Evolutionary conservation across 2,113 vertebrate species (phyloP), one percentile per base, ranked within the genome.

Genomic region (Willisornis vidua): DNA sequence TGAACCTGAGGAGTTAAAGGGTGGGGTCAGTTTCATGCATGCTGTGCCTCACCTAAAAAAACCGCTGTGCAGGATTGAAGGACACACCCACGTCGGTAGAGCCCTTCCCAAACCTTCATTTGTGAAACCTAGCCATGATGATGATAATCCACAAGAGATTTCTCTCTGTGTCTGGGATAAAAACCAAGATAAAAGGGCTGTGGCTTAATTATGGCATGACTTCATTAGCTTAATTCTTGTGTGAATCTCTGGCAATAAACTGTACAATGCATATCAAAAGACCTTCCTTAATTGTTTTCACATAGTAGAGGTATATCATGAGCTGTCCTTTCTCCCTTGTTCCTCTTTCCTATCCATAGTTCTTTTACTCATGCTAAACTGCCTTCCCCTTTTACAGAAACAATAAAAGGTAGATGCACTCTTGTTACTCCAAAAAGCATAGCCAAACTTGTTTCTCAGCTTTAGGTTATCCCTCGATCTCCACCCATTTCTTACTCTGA

Each of bases 171-270:
- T 49, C 37, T 80, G 51, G 20, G 12, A 79, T 48, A 29, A 81
- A 86, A 86, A 80, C 26, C n/a, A 88, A 86, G 33, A 90, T 77
- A 48, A 95, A 89, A 93, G 10, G 33, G 1, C 19, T 78, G 19
- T 81, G n/a, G 22, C 13, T 91, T 93, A 87, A 89, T 93, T 90
- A 89, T 33, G 51, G 7, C n/a, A 87, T 33, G 31, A 89, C 77
- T 95, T 93, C 96, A 93, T 88, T 83, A 90, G 39, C 49, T 79
- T 70, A 85, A 43, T 4, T 91, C 70, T 72, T 85, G 43, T 81
- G 73, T 52, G 61, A 94, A 41, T 48, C 39, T 65, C 65, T 72
- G 49, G 45, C 57, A 94, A 49, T 87, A 92, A 87, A 87, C 68
- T 78, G 48, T 49, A 61, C 28, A 39, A n/a, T 26, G 37, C 46